A percentile compares a stretch with the other conserved stretches of the same genome.
These are phyloP conservation scores for Zaprionus davidi DNA, from an alignment of 1,140 invertebrate species.

Conservation along the genomic window DNA sequence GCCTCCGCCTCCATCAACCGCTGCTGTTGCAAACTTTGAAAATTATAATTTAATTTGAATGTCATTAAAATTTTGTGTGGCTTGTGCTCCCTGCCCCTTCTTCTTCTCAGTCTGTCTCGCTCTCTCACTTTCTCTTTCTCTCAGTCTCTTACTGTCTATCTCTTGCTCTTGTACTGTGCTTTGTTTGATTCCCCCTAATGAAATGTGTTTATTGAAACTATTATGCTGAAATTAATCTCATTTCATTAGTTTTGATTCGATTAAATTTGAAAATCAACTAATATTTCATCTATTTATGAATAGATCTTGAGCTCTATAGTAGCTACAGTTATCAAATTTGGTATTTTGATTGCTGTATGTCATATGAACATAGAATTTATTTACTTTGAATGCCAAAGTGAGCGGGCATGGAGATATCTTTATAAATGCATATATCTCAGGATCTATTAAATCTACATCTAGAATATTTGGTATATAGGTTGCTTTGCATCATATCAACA, in stretches of 20 bases:
- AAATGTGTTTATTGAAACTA: slow-evolving; percentile 2
- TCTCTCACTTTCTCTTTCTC: neutral
- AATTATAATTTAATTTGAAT: slow-evolving; percentile 82
- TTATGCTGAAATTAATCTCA: neutral
- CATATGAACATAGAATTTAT: neutral
- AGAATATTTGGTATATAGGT: too few species aligned
- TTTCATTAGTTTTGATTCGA: neutral
- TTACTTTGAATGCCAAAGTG: neutral
- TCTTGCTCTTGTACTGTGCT: neutral
- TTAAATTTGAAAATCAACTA: neutral
- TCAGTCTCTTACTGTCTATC: neutral
- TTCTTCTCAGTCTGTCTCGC: neutral
- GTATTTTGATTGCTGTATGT: neutral
- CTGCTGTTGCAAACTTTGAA: slow-evolving; percentile 67
- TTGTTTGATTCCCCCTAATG: slow-evolving; percentile 23
- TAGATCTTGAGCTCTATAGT: neutral
- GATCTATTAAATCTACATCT: too few species aligned
- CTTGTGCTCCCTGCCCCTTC: slow-evolving; percentile 16
- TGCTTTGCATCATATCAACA: too few species aligned
- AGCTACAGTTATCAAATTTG: neutral
- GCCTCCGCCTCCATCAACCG: neutral
- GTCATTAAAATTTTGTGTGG: slow-evolving; percentile 77
- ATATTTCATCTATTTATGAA: neutral
- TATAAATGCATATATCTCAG: too few species aligned
- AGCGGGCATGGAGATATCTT: too few species aligned